Base-by-base conservation (phyloP, 2,113 vertebrate genomes). In the Ammodytes dubius region DNA sequence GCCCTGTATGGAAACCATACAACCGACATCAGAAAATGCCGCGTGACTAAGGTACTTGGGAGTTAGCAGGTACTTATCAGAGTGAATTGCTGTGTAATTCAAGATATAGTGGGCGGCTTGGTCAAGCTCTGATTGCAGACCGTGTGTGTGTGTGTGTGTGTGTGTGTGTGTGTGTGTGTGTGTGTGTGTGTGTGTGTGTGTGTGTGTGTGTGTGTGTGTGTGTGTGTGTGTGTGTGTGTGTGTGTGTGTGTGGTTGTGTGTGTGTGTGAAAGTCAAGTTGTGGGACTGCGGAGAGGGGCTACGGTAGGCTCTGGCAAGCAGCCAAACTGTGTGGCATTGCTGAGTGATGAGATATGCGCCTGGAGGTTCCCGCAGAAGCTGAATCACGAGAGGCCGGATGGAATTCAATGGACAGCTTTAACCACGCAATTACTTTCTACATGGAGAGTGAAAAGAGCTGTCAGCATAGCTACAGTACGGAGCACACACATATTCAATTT, bases 321-420 rank as follows among this genome's bases (percentile, higher is more conserved):
- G 85, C 87, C 90, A 92, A 70, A 67, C 85, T 73, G 80, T 84
- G 86, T 88, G 84, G 71, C 81, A 63, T 73, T 87, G 84, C 79
- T 89, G 89, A 92, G 67, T 79, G 89, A 92, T 88, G 89, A 90
- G 85, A 85, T 50, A 74, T 77, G 73, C 37, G 77, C 59, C 76
- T 57, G 65, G 67, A 87, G 70, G 75, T 78, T 80, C 40, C 78
- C 57, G 43, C 57, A 82, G 54, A 71, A 37, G 63, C 42, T 66
- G 77, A 81, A 82, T 86, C 70, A 71, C 66, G 79, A 69, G 70
- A 58, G n/a, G 50, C 10, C 0, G 63, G 54, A 61, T 50, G 52
- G 52, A 83, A 87, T 76, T 82, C 79, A 77, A 52, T 40, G 74
- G 74, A 37, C 57, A 72, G 60, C 71, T 87, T 88, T 77, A 70